A percentile compares a stretch with the other conserved stretches of the same genome.
Evolutionary conservation across 2,113 vertebrate genomes (phyloP).

Genomic region (Atrichornis clamosus): DNA sequence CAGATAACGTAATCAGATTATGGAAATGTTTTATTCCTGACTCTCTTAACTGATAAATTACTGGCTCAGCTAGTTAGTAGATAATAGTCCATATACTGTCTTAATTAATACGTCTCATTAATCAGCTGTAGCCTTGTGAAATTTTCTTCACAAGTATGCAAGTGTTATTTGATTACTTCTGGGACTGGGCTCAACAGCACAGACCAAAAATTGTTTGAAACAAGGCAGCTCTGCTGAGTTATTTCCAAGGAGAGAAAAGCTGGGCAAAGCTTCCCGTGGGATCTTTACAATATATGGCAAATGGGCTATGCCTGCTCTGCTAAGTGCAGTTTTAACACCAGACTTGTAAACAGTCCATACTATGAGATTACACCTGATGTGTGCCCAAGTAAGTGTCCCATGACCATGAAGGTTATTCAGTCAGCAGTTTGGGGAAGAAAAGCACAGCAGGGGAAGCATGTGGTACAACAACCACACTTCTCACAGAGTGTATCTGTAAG

Average conservation of each 20-base stretch:
- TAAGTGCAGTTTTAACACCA: background rate
- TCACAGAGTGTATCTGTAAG: background rate
- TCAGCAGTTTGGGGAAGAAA: background rate
- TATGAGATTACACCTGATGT: background rate
- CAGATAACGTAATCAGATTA: background rate
- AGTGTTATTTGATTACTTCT: background rate
- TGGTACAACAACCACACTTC: background rate
- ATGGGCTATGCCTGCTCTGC: background rate
- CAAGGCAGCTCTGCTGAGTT: background rate
- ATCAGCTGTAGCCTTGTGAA: background rate
- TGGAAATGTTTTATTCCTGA: background rate
- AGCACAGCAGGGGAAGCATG: accelerated
- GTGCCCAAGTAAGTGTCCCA: background rate
- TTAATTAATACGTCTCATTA: background rate
- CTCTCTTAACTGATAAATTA: background rate
- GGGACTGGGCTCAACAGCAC: background rate
- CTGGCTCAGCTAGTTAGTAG: background rate
- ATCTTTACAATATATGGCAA: background rate
- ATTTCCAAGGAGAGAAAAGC: background rate
- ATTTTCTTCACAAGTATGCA: background rate
- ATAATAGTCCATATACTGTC: background rate
- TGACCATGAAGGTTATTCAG: background rate
- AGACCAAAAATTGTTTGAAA: background rate
- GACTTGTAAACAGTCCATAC: background rate
- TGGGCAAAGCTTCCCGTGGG: background rate